phyloP scores from a whole-genome alignment of 2,888 invertebrate genomes.

The Drosophila neonasuta region DNA sequence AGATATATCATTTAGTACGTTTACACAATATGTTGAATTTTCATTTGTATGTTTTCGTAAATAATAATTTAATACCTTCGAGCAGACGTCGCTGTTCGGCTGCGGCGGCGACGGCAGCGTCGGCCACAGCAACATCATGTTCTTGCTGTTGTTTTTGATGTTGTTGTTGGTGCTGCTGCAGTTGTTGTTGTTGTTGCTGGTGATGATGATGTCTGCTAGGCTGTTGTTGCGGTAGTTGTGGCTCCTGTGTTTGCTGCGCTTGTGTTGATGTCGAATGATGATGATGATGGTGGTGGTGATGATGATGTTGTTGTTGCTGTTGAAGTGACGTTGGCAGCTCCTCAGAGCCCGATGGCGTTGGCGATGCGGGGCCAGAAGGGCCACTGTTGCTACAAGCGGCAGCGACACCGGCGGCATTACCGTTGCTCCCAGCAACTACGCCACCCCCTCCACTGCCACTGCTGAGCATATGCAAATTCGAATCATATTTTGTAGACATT shows the following conservation, averaged over 20 bases:
- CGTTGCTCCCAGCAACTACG: conserved; percentile 24
- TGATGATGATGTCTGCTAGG: conserved; percentile 54
- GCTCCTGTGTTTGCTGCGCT: conserved; percentile 59
- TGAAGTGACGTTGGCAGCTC: conserved; percentile 57
- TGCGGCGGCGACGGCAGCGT: conserved; percentile 74
- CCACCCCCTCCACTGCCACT: conserved; percentile 34
- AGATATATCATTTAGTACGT: conserved; percentile 23
- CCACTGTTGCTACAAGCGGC: conserved; percentile 51
- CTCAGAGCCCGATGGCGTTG: conserved; percentile 78
- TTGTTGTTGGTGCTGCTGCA: conserved; percentile 58
- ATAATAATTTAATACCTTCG: conserved; percentile 82
- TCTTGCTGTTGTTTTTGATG: conserved; percentile 66
- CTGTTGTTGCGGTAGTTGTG: conserved; percentile 57
- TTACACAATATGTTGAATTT: conserved; percentile 49
- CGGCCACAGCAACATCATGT: conserved; percentile 72
- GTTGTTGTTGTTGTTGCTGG: conserved; percentile 63
- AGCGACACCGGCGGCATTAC: conserved; percentile 32
- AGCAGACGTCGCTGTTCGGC: conserved; percentile 82
- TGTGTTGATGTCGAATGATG: conserved; percentile 61
- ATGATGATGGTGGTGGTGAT: conserved; percentile 59
- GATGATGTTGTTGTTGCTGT: conserved; percentile 55
- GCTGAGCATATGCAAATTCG: conserved; percentile 69
- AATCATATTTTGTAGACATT: conserved; percentile 80
- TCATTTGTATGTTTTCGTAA: conserved; percentile 54
- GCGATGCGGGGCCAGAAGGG: conserved; percentile 78